A percentile compares a stretch with the other conserved stretches of the same genome.
phyloP scores from a whole-genome alignment of 2,113 vertebrate genomes.

The Peromyscus californicus region DNA sequence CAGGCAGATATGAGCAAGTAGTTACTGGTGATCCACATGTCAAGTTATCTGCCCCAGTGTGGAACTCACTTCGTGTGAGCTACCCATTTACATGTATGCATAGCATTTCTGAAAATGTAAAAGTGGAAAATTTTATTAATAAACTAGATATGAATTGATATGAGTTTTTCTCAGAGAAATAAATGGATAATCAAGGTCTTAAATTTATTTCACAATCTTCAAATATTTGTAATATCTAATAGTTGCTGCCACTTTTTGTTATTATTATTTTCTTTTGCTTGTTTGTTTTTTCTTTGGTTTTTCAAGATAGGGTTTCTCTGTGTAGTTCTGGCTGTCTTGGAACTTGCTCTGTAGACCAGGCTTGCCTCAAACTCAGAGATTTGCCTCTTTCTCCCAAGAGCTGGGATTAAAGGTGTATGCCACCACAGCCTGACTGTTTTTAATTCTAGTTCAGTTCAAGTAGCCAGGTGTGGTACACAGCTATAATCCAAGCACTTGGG shows the following conservation, averaged over 20 bases:
- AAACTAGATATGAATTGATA: neutral
- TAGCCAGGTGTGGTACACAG: no score
- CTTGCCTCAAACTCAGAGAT: no score
- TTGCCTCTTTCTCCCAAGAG: no score
- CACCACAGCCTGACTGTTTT: no score
- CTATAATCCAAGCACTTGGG: no score
- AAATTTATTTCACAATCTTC: slow-evolving; percentile 46
- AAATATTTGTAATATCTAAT: slow-evolving; percentile 19
- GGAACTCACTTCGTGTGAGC: neutral
- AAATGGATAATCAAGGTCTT: neutral
- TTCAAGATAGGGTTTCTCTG: no score
- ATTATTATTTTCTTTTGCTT: neutral
- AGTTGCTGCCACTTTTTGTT: neutral
- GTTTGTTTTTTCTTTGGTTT: neutral
- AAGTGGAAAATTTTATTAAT: neutral
- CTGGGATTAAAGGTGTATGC: no score
- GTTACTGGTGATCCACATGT: neutral
- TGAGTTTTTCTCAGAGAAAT: neutral
- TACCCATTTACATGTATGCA: neutral
- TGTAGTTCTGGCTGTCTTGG: neutral
- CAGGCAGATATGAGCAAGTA: neutral
- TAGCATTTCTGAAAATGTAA: neutral
- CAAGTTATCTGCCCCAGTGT: neutral
- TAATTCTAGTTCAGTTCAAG: no score
- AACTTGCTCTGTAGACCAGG: no score